phyloP scores from a whole-genome alignment of 2,113 vertebrate species.

The Caloenas nicobarica region DNA sequence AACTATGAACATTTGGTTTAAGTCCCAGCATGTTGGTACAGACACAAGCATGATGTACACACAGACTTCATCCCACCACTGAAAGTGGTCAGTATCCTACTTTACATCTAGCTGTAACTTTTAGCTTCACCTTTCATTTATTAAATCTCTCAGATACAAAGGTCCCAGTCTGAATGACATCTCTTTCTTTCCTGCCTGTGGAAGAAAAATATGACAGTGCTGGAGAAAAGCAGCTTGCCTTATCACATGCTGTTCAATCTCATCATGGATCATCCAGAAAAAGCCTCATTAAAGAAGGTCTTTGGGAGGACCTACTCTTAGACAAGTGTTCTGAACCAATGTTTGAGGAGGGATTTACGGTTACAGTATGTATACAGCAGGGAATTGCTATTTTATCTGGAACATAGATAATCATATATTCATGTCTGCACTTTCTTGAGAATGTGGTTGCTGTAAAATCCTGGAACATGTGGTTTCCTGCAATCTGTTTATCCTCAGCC shows the following conservation, averaged over 20 bases:
- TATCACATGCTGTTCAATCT: fast-evolving
- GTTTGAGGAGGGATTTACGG: neutral
- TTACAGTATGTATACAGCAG: neutral
- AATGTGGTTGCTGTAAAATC: neutral
- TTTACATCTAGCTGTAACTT: neutral
- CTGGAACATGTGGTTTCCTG: neutral
- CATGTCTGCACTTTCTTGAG: neutral
- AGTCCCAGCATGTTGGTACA: neutral
- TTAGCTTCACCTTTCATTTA: neutral
- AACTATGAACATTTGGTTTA: neutral
- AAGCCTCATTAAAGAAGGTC: neutral
- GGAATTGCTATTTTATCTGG: neutral
- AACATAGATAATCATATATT: neutral
- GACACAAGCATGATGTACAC: neutral
- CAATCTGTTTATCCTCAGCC: neutral
- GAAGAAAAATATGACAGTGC: neutral
- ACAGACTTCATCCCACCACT: neutral
- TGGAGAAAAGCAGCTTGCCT: neutral
- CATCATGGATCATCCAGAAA: neutral
- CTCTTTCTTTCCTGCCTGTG: neutral
- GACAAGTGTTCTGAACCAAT: neutral
- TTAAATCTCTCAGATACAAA: neutral
- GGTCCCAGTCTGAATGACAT: fast-evolving
- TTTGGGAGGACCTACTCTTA: neutral
- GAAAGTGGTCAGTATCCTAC: neutral